Conservation (phyloP, 2,888 invertebrate genomes). For the Chouioia cunea region DNA sequence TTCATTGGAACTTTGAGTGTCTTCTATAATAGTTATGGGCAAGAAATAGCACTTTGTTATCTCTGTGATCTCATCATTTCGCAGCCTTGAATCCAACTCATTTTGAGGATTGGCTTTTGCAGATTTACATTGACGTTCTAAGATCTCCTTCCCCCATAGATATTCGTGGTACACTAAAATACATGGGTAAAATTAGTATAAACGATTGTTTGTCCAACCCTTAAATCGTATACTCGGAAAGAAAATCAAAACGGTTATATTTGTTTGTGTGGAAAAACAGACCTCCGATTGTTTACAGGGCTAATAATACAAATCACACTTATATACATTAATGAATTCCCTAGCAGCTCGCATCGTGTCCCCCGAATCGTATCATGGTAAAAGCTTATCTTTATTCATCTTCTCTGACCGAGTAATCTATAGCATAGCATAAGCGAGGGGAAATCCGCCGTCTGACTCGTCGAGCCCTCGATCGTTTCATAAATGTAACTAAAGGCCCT, state of each 20-base stretch:
- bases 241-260: constrained; percentile 37
- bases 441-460: constrained; percentile 13
- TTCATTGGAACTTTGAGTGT: too few species aligned
- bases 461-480: constrained; percentile 41
- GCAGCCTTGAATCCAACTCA: too few species aligned
- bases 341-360: constrained; percentile 9
- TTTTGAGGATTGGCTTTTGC: too few species aligned
- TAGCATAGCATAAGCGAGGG: constrained; percentile 13
- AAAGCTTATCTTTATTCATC: constrained; percentile 50
- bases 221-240: too few species aligned
- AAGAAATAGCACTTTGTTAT: too few species aligned
- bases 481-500: constrained; percentile 55
- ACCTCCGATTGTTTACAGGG: constrained; percentile 27
- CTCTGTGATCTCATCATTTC: too few species aligned
- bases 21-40: too few species aligned
- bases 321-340: constrained; percentile 44
- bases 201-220: too few species aligned
- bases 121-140: too few species aligned
- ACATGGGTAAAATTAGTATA: too few species aligned
- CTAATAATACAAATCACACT: constrained; percentile 41
- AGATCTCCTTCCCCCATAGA: too few species aligned
- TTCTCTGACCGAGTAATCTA: constrained; percentile 37
- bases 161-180: too few species aligned
- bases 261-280: constrained; percentile 17
- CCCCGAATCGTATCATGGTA: constrained; percentile 38